A percentile compares a stretch with the other conserved stretches of the same genome.
Evolutionary conservation across 2,797 vertebrate genomes (phyloP).

Genomic region (Sebastes oblongus): DNA sequence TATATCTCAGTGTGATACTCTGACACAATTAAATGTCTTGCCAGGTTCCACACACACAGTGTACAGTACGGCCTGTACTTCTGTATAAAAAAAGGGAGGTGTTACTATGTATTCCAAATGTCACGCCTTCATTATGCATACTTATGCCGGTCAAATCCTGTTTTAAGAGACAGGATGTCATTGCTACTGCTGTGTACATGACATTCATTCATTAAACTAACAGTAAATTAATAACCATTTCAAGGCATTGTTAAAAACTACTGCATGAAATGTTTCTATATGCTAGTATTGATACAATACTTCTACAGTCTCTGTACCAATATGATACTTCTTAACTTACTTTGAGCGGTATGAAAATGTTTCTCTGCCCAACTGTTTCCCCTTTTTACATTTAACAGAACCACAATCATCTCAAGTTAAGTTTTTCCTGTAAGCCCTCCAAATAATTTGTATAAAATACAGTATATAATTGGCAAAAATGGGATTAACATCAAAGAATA

Average conservation of each 20-base stretch:
- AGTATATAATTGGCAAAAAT: neutral
- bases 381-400: neutral
- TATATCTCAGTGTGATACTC: neutral
- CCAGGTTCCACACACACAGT: neutral
- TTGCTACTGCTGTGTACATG: neutral
- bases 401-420: neutral
- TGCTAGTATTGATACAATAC: neutral
- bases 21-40: neutral
- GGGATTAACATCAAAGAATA: neutral
- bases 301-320: neutral
- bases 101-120: neutral
- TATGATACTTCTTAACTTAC: neutral
- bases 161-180: neutral
- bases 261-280: neutral
- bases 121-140: constrained; percentile 38
- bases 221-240: neutral
- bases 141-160: constrained; percentile 23
- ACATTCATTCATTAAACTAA: neutral
- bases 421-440: neutral
- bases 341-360: neutral
- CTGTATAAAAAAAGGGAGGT: neutral
- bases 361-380: neutral
- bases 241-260: neutral
- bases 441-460: neutral
- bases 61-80: neutral